Percentiles rank a stretch among this genome's conserved stretches.
phyloP scores from a whole-genome alignment of 2,888 invertebrate species.

The Serrognathus titanus region DNA sequence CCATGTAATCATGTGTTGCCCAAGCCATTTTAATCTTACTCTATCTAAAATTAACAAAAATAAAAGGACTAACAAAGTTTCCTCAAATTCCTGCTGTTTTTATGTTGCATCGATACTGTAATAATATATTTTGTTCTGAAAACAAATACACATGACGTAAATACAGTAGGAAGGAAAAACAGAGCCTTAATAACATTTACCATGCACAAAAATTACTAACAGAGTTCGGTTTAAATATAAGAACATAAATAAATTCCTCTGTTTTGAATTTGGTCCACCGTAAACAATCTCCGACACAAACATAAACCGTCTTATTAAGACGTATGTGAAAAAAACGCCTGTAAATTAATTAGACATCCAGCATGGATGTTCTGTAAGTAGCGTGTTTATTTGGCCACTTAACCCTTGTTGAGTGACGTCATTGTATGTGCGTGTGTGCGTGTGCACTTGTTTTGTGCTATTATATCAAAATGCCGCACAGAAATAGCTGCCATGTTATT shows the following conservation, averaged over 20 bases:
- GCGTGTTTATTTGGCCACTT: conserved; percentile 19
- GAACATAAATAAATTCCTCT: neutral
- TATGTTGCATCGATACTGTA: too few relatives aligned
- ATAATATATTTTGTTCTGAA: too few relatives aligned
- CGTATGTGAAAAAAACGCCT: neutral
- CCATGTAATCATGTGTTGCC: neutral
- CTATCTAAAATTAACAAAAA: too few relatives aligned
- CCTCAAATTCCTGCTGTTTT: too few relatives aligned
- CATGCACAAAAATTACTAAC: conserved; percentile 3
- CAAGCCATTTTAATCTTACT: too few relatives aligned
- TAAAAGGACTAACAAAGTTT: too few relatives aligned
- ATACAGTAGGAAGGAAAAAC: neutral
- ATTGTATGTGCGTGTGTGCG: neutral
- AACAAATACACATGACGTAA: too few relatives aligned
- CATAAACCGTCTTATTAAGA: conserved; percentile 1
- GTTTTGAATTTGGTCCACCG: neutral
- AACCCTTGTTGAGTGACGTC: conserved; percentile 23
- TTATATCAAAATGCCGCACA: neutral
- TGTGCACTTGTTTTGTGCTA: conserved; percentile 2
- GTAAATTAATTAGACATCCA: conserved; percentile 2
- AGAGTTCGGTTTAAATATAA: neutral
- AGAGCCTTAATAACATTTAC: neutral
- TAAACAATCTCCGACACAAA: neutral
- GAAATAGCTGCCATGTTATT: conserved; percentile 1
- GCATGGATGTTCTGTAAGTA: conserved; percentile 1